Base-by-base conservation (phyloP, 2,888 invertebrate genomes). In the Suillia variegata region DNA sequence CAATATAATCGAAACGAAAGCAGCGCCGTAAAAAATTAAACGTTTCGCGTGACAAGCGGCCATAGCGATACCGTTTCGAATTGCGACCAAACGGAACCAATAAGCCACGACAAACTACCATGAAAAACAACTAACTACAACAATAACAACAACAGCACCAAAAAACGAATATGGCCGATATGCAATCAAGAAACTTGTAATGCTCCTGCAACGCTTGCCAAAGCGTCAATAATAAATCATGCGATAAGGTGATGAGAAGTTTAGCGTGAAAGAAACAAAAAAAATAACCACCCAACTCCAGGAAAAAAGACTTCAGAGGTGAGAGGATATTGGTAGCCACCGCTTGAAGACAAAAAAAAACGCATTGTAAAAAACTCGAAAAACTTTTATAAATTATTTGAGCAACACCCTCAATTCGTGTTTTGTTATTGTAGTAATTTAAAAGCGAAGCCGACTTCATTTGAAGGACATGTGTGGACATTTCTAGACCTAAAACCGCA, bases 171-270 rank as follows among this genome's bases (percentile, higher is more conserved):
- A 54, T 20, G 15, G n/a, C 8, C 33, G 33, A 51, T 47, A 45
- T 50, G 47, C 54, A 54, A 61, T 54, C 57, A 57, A 22, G 15
- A 42, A 24, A 24, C 42, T 53, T 53, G 53, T 53, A 53, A 45
- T 45, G 54, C 45, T 42, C 38, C n/a, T 34, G 20, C 34, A 34
- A 22, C 38, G 38, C 38, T 45, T 45, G 20, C 18, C 45, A 45
- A 45, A 68, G n/a, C 62, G 62, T 65, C 63, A n/a, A n/a, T 65
- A 65, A 70, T 70, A 74, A 75, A 71, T 74, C 74, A 74, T 73
- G 73, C 70, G 65, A 71, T 71, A 67, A 70, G 68, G 69, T 70
- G 73, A 73, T 73, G 75, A 73, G 24, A 2, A 17, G 8, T 48
- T n/a, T n/a, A n/a, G n/a, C 5, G 22, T 21, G n/a, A 38, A n/a